Evolutionary conservation across 2,888 invertebrate species (phyloP).

Genomic region (Nebria salina): DNA sequence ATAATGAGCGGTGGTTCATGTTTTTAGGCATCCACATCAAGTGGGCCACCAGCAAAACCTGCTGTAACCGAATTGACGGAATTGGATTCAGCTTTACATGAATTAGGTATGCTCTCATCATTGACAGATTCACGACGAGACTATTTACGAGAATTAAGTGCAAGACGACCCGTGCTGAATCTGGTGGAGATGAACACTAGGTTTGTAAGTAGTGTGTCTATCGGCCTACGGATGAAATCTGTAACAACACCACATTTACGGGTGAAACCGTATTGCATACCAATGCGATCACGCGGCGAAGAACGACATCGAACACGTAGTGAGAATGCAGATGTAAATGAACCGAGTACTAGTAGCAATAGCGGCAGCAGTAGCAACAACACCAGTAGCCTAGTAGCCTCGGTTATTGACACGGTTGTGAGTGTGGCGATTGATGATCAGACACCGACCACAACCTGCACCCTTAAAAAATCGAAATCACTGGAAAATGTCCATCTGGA

Average conservation of each 20-base stretch:
- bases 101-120: conserved; percentile 70
- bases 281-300: conserved; percentile 64
- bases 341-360: conserved; percentile 47
- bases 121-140: conserved; percentile 69
- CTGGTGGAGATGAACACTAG: conserved; percentile 69
- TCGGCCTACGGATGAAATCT: conserved; percentile 69
- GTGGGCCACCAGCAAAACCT: conserved; percentile 17
- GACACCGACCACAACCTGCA: conserved; percentile 27
- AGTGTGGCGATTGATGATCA: conserved; percentile 53
- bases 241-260: conserved; percentile 63
- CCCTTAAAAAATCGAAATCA: conserved; percentile 70
- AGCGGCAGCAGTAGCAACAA: not conserved
- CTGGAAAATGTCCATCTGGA: conserved; percentile 68
- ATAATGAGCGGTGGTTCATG: not conserved
- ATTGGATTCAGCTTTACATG: conserved; percentile 69
- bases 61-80: conserved; percentile 63
- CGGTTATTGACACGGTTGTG: conserved; percentile 55
- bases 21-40: conserved; percentile 41
- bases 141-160: conserved; percentile 65
- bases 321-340: conserved; percentile 68
- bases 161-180: conserved; percentile 58
- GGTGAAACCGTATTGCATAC: conserved; percentile 69
- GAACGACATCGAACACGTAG: conserved; percentile 71
- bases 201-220: conserved; percentile 71
- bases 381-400: conserved; percentile 52